Evolutionary conservation across 2,888 invertebrate genomes (phyloP).

Genomic region (Gymnoscelis rufifasciata): DNA sequence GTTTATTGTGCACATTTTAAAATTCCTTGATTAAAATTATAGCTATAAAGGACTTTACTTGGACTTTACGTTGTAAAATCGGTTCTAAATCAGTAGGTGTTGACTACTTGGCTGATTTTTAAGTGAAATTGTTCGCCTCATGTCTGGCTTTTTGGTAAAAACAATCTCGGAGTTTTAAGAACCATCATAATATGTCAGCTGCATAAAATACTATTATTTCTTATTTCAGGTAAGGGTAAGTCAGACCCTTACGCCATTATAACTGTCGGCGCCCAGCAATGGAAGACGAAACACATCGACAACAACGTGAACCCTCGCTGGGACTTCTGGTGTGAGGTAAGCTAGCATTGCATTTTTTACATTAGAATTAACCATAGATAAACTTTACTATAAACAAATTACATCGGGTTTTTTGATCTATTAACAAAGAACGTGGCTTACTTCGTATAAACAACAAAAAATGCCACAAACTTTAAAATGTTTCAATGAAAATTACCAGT

Average conservation of each 20-base stretch:
- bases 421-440: no score
- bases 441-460: no score
- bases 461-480: neutral
- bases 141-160: no score
- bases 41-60: no score
- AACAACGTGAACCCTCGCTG: conserved; percentile 97
- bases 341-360: conserved; percentile 16
- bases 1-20: no score
- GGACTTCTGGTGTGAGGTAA: conserved; percentile 98
- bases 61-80: no score
- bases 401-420: neutral
- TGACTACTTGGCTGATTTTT: no score
- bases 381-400: neutral
- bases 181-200: no score
- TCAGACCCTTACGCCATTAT: conserved; percentile 97
- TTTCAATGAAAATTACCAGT: neutral
- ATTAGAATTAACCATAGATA: neutral
- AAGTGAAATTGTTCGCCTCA: no score
- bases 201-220: neutral
- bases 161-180: no score
- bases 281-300: conserved; percentile 95
- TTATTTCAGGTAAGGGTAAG: conserved; percentile 89
- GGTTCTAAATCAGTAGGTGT: no score
- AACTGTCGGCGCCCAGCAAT: conserved; percentile 95
- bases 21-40: no score